These are phyloP conservation scores for Habroteleia sp. DNA, from an alignment of 2,888 invertebrate genomes.

Conservation along the genomic window DNA sequence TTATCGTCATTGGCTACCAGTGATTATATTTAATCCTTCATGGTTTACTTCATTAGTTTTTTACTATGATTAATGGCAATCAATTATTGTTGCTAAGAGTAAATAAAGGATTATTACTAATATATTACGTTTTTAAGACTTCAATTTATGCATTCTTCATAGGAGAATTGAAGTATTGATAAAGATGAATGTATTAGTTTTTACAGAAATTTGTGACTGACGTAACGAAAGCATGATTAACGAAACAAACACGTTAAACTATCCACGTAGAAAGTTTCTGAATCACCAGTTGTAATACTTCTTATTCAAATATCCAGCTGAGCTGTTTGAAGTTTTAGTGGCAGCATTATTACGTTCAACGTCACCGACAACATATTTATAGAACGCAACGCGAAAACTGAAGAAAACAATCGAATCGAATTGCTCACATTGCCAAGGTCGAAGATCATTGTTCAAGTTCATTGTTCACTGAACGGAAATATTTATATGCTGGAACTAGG, in stretches of 20 bases:
- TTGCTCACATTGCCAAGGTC: slow-evolving; percentile 62
- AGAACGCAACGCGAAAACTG: slow-evolving; percentile 55
- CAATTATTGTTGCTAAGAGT: neutral
- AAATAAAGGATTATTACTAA: slow-evolving; percentile 21
- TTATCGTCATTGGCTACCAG: slow-evolving; percentile 1
- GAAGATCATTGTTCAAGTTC: slow-evolving; percentile 68
- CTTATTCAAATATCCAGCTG: slow-evolving; percentile 37
- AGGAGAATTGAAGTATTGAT: too few species aligned
- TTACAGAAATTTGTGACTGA: too few species aligned
- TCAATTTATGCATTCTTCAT: too few species aligned
- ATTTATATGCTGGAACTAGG: slow-evolving; percentile 61
- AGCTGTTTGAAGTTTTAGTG: too few species aligned
- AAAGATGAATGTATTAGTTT: too few species aligned
- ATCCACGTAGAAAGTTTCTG: slow-evolving; percentile 26
- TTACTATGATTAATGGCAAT: slow-evolving; percentile 15
- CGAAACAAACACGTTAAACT: slow-evolving; percentile 23
- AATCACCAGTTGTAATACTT: slow-evolving; percentile 36
- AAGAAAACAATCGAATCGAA: slow-evolving; percentile 63
- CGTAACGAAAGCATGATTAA: too few species aligned
- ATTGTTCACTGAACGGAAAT: slow-evolving; percentile 62
- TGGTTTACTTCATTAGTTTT: slow-evolving; percentile 25
- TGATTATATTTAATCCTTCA: slow-evolving; percentile 24
- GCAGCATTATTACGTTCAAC: slow-evolving; percentile 57
- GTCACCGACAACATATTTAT: slow-evolving; percentile 57
- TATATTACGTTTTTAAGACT: too few species aligned